Evolutionary conservation across 2,113 vertebrate species (phyloP).

Genomic region (Nipponia nippon): DNA sequence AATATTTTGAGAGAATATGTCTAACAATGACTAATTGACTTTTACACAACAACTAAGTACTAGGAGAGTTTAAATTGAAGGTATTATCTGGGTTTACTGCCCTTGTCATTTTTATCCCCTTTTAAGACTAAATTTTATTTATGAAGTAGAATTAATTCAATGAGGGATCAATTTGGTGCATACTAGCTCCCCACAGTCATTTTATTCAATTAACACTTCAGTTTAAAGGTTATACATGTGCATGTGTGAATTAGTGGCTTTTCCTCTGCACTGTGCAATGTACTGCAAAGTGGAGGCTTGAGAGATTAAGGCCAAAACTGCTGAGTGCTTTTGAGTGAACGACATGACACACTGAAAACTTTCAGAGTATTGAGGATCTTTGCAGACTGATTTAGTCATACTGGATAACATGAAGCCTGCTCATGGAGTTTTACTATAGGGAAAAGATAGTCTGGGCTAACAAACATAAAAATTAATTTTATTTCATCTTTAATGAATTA

Average conservation of each 20-base stretch:
- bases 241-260: background rate
- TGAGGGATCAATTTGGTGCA: background rate
- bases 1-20: conserved; percentile 18
- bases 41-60: background rate
- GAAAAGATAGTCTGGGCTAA: background rate
- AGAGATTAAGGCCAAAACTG: background rate
- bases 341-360: background rate
- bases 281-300: background rate
- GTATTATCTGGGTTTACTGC: conserved; percentile 28
- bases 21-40: background rate
- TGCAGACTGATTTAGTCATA: background rate
- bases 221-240: background rate
- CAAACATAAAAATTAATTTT: background rate
- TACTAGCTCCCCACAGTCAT: background rate
- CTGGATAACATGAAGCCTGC: background rate
- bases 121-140: conserved; percentile 20
- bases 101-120: conserved; percentile 28
- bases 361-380: background rate
- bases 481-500: background rate
- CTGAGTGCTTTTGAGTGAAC: background rate
- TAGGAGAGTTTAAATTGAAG: conserved; percentile 17
- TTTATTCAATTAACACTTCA: conserved; percentile 25
- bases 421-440: background rate
- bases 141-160: conserved; percentile 6
- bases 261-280: background rate